Percentiles rank a stretch among this genome's conserved stretches.
phyloP scores from a whole-genome alignment of 1,140 invertebrate species.

The Bicyclus anynana region DNA sequence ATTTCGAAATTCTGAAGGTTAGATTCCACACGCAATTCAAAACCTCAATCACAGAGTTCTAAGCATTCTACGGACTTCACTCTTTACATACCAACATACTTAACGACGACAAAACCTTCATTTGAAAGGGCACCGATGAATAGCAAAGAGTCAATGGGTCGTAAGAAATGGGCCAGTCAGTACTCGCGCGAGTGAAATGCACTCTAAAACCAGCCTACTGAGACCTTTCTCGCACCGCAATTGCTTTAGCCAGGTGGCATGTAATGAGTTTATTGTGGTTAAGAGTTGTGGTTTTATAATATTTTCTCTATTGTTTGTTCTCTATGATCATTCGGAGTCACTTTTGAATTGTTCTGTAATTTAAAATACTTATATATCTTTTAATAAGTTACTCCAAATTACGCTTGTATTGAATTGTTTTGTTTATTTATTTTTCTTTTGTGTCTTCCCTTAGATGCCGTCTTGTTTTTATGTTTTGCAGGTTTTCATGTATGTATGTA shows the following conservation, averaged over 20 bases:
- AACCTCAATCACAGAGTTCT: constrained; percentile 2
- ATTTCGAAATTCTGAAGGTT: neutral
- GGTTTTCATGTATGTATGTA: too few species aligned
- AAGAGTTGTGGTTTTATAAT: constrained; percentile 10
- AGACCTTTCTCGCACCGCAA: constrained; percentile 9
- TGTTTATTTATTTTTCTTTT: too few species aligned
- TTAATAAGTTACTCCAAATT: too few species aligned
- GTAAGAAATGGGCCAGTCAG: constrained; percentile 69
- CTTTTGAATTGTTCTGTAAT: constrained; percentile 4
- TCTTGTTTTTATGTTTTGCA: too few species aligned
- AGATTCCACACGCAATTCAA: neutral
- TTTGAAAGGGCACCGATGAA: constrained; percentile 67
- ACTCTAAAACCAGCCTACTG: constrained; percentile 12
- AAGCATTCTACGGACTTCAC: constrained; percentile 2
- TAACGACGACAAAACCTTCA: constrained; percentile 33
- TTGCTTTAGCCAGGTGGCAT: constrained; percentile 18
- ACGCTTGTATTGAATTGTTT: too few species aligned
- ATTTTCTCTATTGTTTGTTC: constrained; percentile 19
- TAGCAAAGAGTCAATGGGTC: constrained; percentile 65
- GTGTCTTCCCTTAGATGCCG: too few species aligned
- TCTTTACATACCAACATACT: constrained; percentile 19
- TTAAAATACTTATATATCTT: too few species aligned
- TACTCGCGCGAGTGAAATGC: constrained; percentile 31
- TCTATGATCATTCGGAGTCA: constrained; percentile 12
- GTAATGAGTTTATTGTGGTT: constrained; percentile 14